A percentile compares a stretch with the other conserved stretches of the same genome.
Conservation (phyloP, 2,797 vertebrate genomes). For the Chromobotia macracanthus region DNA sequence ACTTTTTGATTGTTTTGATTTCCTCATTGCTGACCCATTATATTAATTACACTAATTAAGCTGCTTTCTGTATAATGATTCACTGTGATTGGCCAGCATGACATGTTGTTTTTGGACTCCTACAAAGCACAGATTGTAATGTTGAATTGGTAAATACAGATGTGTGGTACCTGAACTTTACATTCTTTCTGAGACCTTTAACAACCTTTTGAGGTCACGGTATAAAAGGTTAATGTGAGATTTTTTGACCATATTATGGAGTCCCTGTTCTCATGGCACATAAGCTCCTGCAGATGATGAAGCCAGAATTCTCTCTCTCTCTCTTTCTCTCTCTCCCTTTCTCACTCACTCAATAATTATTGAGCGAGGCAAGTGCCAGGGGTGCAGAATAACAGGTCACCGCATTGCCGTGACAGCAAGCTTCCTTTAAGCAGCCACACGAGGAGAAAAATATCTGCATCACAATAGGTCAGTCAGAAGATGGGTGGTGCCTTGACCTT, state of each 20-base stretch:
- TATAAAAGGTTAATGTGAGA: neutral
- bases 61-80: constrained; percentile 34
- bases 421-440: constrained; percentile 46
- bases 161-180: neutral
- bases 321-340: constrained; percentile 7
- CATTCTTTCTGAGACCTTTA: neutral
- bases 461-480: constrained; percentile 26
- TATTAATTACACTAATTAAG: constrained; percentile 51
- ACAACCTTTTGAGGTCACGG: neutral
- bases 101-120: constrained; percentile 2
- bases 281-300: constrained; percentile 45
- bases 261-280: constrained; percentile 39
- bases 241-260: constrained; percentile 49
- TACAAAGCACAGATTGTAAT: constrained; percentile 4
- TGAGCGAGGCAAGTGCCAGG: constrained; percentile 38
- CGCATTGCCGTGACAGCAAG: constrained; percentile 36
- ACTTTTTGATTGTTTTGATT: constrained; percentile 53
- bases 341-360: constrained; percentile 52
- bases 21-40: constrained; percentile 37
- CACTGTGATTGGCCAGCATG: constrained; percentile 8
- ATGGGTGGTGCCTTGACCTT: constrained; percentile 3
- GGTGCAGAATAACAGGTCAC: constrained; percentile 44
- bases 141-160: constrained; percentile 7
- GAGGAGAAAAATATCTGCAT: constrained; percentile 40
- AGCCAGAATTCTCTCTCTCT: neutral